These are phyloP conservation scores for Colaptes auratus DNA, from an alignment of 2,113 vertebrate species.

Conservation along the genomic window DNA sequence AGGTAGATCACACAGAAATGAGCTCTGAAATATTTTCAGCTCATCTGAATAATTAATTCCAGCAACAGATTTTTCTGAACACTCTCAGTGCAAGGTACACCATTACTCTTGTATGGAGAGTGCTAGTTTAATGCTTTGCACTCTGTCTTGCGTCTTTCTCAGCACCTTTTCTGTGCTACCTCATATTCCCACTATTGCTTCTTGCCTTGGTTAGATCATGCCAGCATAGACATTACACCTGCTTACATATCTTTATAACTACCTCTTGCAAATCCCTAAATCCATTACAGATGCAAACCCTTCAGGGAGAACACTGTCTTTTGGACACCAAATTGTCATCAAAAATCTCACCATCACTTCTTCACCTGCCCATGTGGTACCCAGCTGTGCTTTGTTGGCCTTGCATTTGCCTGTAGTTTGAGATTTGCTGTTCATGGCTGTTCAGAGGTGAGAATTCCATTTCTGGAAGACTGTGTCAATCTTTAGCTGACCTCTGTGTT, in stretches of 20 bases:
- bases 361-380: conserved; percentile 66
- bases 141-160: not conserved
- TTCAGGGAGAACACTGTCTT: conserved; percentile 18
- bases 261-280: conserved; percentile 51
- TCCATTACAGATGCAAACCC: conserved; percentile 47
- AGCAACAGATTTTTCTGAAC: not conserved
- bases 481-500: not conserved
- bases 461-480: not conserved
- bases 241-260: conserved; percentile 59
- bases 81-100: not conserved
- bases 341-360: conserved; percentile 48
- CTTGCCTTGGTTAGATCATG: conserved; percentile 18
- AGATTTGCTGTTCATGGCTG: not conserved
- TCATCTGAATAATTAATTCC: not conserved
- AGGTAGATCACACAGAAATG: not conserved
- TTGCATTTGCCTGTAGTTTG: not conserved
- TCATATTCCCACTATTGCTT: not conserved
- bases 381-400: conserved; percentile 57
- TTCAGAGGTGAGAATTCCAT: not conserved
- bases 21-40: not conserved
- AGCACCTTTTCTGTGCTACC: not conserved
- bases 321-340: conserved; percentile 56
- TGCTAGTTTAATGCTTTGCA: not conserved
- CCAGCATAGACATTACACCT: conserved; percentile 35
- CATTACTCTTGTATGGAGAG: not conserved